Evolutionary conservation across 2,113 vertebrate genomes (phyloP).

Genomic region (Patagioenas fasciata): DNA sequence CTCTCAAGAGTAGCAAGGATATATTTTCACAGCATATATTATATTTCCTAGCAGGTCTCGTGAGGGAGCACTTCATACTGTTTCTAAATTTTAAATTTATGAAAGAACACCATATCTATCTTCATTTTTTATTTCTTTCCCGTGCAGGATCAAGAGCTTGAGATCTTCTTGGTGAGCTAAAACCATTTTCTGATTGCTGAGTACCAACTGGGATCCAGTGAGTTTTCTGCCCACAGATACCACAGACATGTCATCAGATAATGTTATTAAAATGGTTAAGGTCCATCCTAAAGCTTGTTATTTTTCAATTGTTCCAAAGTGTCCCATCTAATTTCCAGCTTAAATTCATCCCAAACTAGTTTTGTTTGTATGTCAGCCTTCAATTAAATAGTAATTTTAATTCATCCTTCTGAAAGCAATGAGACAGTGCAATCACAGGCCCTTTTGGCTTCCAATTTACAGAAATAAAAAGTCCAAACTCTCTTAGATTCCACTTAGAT

Average conservation of each 20-base stretch:
- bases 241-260: neutral
- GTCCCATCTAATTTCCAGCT: neutral
- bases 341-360: neutral
- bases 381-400: neutral
- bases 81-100: conserved; percentile 6
- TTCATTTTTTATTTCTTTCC: neutral
- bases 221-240: neutral
- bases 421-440: neutral
- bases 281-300: neutral
- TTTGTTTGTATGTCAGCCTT: neutral
- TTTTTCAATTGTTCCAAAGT: neutral
- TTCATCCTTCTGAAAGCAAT: neutral
- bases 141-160: neutral
- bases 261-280: neutral
- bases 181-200: neutral
- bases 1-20: conserved; percentile 16
- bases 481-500: neutral
- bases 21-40: conserved; percentile 32
- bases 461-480: neutral
- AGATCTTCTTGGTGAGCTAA: neutral
- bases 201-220: neutral
- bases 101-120: neutral
- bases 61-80: neutral
- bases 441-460: neutral
- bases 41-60: conserved; percentile 1